Evolutionary conservation across 2,888 invertebrate species (phyloP).

Genomic region (Encarsia formosa): DNA sequence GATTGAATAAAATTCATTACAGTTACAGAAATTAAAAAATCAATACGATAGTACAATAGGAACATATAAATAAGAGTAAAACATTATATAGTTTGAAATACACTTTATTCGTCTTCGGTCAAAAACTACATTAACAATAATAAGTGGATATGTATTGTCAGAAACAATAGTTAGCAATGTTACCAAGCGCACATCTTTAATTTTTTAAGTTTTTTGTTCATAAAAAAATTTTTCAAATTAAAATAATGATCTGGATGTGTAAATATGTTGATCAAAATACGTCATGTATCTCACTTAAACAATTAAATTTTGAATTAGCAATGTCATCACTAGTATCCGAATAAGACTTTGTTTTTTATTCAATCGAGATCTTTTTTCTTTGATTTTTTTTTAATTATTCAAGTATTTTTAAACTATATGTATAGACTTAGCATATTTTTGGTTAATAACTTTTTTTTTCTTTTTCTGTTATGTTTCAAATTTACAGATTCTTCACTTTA

Average conservation of each 20-base stretch:
- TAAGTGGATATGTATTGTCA: conserved; percentile 48
- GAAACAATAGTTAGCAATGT: conserved; percentile 37
- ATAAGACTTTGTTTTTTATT: neutral
- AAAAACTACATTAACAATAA: conserved; percentile 51
- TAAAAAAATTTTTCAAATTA: neutral
- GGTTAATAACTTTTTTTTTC: neutral
- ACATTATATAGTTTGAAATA: conserved; percentile 44
- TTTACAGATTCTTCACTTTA: conserved; percentile 21
- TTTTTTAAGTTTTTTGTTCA: neutral
- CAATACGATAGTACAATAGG: neutral
- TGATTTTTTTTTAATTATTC: conserved; percentile 6
- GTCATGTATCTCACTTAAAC: no score
- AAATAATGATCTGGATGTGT: conserved; percentile 2
- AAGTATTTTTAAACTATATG: neutral
- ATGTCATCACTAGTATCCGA: no score
- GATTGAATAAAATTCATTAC: no score
- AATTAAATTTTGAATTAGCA: no score
- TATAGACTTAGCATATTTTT: conserved; percentile 8
- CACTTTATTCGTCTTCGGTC: conserved; percentile 50
- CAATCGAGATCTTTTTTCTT: neutral
- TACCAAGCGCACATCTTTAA: conserved; percentile 17
- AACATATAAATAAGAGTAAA: neutral
- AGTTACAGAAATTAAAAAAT: neutral
- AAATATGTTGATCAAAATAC: conserved; percentile 3
- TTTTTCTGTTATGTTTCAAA: conserved; percentile 11